Evolutionary conservation across 2,113 vertebrate species (phyloP), one percentile per base, ranked within the genome.

Genomic region (Sceloporus tristichus): DNA sequence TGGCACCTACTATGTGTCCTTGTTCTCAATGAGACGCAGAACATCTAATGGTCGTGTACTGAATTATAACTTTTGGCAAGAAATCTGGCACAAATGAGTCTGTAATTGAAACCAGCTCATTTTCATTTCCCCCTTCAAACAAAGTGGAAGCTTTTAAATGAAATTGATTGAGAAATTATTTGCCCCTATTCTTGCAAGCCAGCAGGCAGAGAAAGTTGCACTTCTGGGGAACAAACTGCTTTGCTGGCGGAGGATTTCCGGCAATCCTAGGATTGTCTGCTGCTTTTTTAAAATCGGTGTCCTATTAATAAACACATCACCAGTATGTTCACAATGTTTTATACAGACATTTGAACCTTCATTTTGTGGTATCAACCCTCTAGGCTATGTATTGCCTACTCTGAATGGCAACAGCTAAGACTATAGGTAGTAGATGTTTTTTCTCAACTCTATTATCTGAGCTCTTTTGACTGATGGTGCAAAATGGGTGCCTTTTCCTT

Each of bases 101-200:
- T 48, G 21, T 85, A 89, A 84, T 84, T 59, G 83, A 79, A 85
- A 88, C 82, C 56, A 27, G 79, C 74, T 54, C 48, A 53, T 82
- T 82, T 48, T n/a, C 19, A 23, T 38, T 34, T 6, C 6, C 29
- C 29, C 23, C 21, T 78, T 56, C 25, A 54, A 73, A 65, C 4
- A 18, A 65, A 73, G 75, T 84, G 66, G 82, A 79, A 84, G 48
- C 76, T 73, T 88, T 79, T 54, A 84, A 79, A 59, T 9, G 23
- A 59, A 34, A 70, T 78, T 79, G 76, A 80, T 71, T 80, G 38
- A 65, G 53, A 85, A 89, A 84, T 73, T 23, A n/a, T 59, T 74
- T 84, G 18, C n/a, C n/a, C 59, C 19, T 14, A 5, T 2, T 3
- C 16, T 62, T 62, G 13, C 68, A 23, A 29, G 2, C 34, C 34